phyloP scores from a whole-genome alignment of 1,140 invertebrate species.

The Neuroterus valhalla region DNA sequence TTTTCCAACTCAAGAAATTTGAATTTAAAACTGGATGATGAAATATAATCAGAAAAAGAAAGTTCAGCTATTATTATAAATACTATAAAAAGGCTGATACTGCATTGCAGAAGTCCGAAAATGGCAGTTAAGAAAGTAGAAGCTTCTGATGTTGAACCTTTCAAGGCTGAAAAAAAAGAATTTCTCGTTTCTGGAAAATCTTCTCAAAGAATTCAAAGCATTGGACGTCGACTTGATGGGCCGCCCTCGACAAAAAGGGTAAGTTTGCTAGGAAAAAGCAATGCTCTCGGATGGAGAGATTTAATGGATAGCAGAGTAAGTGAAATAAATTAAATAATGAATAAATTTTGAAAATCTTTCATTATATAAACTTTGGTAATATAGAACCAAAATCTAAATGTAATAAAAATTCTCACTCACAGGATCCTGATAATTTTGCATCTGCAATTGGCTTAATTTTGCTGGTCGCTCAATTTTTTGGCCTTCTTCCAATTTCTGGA shows the following conservation, averaged over 20 bases:
- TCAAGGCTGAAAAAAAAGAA: neutral
- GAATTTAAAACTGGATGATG: neutral
- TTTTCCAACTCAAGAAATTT: neutral
- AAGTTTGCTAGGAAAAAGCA: neutral
- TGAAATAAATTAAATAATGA: constrained; percentile 38
- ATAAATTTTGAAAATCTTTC: constrained; percentile 11
- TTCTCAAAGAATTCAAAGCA: constrained; percentile 33
- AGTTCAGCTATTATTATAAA: constrained; percentile 6
- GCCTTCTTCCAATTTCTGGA: constrained; percentile 63
- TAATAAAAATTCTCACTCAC: constrained; percentile 35
- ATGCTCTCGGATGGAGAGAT: neutral
- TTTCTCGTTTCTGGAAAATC: constrained; percentile 28
- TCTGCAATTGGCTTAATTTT: constrained; percentile 61
- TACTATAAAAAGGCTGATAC: neutral
- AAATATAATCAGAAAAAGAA: constrained; percentile 21
- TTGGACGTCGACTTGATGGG: neutral
- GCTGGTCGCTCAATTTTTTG: constrained; percentile 66
- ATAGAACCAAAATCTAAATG: constrained; percentile 17
- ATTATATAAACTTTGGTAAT: constrained; percentile 4
- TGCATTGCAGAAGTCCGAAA: neutral
- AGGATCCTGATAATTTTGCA: constrained; percentile 69
- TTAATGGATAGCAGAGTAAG: neutral
- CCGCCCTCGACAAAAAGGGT: constrained; percentile 2
- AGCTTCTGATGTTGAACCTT: constrained; percentile 30
- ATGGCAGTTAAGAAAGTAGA: constrained; percentile 41